Base-by-base conservation (phyloP, 2,888 invertebrate species). In the Epistrophe eligans region DNA sequence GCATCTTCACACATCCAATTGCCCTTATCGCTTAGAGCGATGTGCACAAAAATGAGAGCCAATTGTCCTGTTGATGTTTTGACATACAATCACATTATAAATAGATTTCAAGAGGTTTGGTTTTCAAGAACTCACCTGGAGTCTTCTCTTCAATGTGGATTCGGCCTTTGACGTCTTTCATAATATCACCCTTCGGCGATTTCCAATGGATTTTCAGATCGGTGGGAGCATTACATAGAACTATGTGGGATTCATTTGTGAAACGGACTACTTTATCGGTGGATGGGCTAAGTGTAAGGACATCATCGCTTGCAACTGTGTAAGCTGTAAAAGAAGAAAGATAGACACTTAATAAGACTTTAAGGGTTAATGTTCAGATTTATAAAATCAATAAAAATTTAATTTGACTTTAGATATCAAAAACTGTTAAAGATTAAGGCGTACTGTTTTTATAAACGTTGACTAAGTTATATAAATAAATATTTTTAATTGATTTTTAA, bases 11-110 rank as follows among this genome's bases (percentile, higher is more conserved):
- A 94, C 28, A 91, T 92, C 92, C 94, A 94, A 79, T 92, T 92
- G 60, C 94, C 94, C 88, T 92, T 92, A 90, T 94, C 94, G 84
- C 92, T 91, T 87, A 91, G 90, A 60, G 91, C 89, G 89, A 93
- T 93, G 89, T 92, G 93, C 88, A 93, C 92, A 88, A 94, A 94
- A 82, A 94, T 92, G 73, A 94, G 91, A 87, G 93, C 93, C 89
- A 92, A 90, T 90, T 93, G 91, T 62, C 92, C 93, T 91, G 88
- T 81, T 77, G 72, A 64, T 82, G 24, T 76, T 52, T 64, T 62
- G 28, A 50, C 9, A 58, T 2, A 50, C 8, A 55, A 32, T 55
- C 15, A 28, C 8, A 4, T 60, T 60, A 40, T 38, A 8, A 24
- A 9, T 15, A 15, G 24, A 15, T 13, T 19, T 32, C 4, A 32